These are phyloP conservation scores for Phengaris alcon DNA, from an alignment of 2,888 invertebrate species.

Conservation along the genomic window DNA sequence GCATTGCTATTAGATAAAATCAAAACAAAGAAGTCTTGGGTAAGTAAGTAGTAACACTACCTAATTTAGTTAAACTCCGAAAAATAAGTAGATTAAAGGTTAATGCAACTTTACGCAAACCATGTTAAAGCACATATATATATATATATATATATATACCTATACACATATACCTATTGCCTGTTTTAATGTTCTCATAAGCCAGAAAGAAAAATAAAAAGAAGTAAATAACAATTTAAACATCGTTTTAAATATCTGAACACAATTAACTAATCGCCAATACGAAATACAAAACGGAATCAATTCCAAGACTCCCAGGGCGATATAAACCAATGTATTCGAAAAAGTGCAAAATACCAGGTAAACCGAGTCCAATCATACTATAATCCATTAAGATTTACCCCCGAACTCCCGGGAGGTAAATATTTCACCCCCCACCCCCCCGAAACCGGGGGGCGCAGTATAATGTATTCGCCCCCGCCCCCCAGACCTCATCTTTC, in stretches of 20 bases:
- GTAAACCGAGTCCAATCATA: constrained; percentile 72
- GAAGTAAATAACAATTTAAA: too few species aligned
- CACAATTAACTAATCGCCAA: constrained; percentile 40
- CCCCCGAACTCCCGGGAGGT: constrained; percentile 73
- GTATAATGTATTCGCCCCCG: constrained; percentile 68
- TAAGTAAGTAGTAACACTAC: too few species aligned
- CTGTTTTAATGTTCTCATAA: too few species aligned
- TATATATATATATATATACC: too few species aligned
- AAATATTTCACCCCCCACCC: constrained; percentile 68
- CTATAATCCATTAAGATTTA: constrained; percentile 78
- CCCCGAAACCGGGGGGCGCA: constrained; percentile 39
- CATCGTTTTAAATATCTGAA: background rate
- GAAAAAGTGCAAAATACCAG: constrained; percentile 59
- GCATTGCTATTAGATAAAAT: too few species aligned
- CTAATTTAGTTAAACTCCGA: too few species aligned
- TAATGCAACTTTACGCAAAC: too few species aligned
- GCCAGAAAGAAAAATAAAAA: too few species aligned
- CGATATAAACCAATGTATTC: constrained; percentile 54
- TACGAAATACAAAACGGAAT: constrained; percentile 39
- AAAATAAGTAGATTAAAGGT: too few species aligned
- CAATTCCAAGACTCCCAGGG: constrained; percentile 40
- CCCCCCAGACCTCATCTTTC: constrained; percentile 75
- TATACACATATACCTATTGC: too few species aligned
- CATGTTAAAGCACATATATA: too few species aligned
- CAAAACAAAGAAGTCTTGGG: too few species aligned